Evolutionary conservation across 1,140 invertebrate species (phyloP).

Genomic region (Trachymyrmex septentrionalis): DNA sequence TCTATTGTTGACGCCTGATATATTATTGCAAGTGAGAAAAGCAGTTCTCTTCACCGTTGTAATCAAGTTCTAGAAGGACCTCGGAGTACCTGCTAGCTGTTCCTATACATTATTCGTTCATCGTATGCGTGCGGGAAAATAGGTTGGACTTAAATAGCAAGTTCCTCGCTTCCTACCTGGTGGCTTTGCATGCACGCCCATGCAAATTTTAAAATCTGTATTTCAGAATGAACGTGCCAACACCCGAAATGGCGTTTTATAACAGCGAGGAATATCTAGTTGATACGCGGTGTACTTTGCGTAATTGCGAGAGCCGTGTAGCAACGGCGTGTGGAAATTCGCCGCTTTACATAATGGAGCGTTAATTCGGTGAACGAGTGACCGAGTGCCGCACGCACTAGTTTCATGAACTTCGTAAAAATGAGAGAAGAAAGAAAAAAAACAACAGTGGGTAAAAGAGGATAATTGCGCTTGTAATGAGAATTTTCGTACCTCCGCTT

Average conservation of each 20-base stretch:
- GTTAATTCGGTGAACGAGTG: constrained; percentile 38
- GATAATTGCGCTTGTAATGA: constrained; percentile 39
- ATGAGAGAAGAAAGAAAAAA: not conserved
- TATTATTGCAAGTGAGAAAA: constrained; percentile 32
- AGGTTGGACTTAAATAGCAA: constrained; percentile 73
- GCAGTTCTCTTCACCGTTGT: constrained; percentile 6
- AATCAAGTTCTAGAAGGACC: not conserved
- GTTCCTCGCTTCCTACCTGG: constrained; percentile 52
- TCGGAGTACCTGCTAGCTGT: constrained; percentile 8
- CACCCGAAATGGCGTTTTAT: constrained; percentile 40
- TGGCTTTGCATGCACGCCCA: constrained; percentile 56
- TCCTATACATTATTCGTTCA: constrained; percentile 58
- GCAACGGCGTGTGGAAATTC: constrained; percentile 42
- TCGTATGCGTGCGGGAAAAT: constrained; percentile 70
- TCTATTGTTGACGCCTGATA: not conserved
- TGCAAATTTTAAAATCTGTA: constrained; percentile 74
- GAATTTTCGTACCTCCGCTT: constrained; percentile 45
- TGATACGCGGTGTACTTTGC: constrained; percentile 54
- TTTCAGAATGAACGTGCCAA: constrained; percentile 64
- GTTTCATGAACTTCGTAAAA: not conserved
- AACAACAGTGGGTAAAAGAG: not conserved
- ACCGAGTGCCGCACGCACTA: constrained; percentile 3
- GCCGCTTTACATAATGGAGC: constrained; percentile 46
- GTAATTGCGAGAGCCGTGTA: constrained; percentile 47
- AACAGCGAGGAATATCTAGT: constrained; percentile 26